A percentile compares a stretch with the other conserved stretches of the same genome.
Conservation (phyloP, 2,797 vertebrate genomes). For the Rhabdomys pumilio region DNA sequence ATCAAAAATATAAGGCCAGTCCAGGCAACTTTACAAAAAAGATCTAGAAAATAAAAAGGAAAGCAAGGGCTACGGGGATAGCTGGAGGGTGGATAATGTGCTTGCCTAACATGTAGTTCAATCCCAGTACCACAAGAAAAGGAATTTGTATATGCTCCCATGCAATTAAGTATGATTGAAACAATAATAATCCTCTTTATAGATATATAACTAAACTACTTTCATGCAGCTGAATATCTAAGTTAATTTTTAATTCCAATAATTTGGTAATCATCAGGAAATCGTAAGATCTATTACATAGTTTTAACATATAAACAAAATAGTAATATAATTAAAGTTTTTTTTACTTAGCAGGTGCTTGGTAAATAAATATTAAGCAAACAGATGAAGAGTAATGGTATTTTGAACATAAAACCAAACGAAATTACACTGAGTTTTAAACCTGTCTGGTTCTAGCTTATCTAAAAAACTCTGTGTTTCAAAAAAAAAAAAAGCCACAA, state of each 20-base stretch:
- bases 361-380: constrained; percentile 59
- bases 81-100: background rate
- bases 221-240: constrained; percentile 52
- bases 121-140: background rate
- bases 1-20: background rate
- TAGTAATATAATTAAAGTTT: constrained; percentile 64
- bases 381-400: constrained; percentile 45
- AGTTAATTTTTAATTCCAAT: constrained; percentile 45
- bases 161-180: constrained; percentile 59
- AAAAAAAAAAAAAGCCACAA: constrained; percentile 59
- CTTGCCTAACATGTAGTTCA: background rate
- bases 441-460: constrained; percentile 61
- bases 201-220: constrained; percentile 53
- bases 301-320: constrained; percentile 57
- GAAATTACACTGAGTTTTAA: constrained; percentile 62
- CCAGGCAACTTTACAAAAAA: background rate
- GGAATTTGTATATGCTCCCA: constrained; percentile 37
- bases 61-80: background rate
- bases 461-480: constrained; percentile 57
- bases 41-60: background rate
- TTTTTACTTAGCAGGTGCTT: constrained; percentile 43
- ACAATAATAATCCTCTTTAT: constrained; percentile 54
- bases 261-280: constrained; percentile 62
- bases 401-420: constrained; percentile 33
- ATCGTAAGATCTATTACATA: constrained; percentile 60